phyloP scores from a whole-genome alignment of 2,797 vertebrate species.

The Sebastes nivosus region DNA sequence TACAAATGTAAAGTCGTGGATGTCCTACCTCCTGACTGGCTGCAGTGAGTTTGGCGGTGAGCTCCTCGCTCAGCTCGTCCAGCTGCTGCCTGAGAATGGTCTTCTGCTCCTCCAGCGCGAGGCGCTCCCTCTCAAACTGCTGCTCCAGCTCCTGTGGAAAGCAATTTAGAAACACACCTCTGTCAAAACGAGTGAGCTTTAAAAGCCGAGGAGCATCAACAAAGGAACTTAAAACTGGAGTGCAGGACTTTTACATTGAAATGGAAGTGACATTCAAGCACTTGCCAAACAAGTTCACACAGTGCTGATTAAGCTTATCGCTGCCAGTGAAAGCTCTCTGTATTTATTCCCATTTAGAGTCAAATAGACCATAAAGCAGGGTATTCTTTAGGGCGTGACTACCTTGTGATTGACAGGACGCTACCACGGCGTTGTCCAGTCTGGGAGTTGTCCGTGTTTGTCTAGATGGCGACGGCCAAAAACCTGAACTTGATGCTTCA shows the following conservation, averaged over 20 bases:
- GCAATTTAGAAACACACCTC: background rate
- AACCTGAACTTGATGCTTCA: too few relatives aligned
- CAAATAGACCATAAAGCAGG: too few relatives aligned
- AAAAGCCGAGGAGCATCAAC: background rate
- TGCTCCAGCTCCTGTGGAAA: slow-evolving; percentile 91
- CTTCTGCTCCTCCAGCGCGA: slow-evolving; percentile 92
- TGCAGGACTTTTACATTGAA: background rate
- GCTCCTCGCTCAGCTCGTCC: slow-evolving; percentile 88
- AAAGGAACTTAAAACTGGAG: background rate
- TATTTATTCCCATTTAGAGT: too few relatives aligned
- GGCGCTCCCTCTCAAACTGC: slow-evolving; percentile 91
- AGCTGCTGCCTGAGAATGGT: slow-evolving; percentile 89
- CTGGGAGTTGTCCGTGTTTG: too few relatives aligned
- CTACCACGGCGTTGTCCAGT: too few relatives aligned
- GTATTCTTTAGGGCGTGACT: too few relatives aligned
- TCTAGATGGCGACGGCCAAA: too few relatives aligned
- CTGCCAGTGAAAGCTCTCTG: background rate
- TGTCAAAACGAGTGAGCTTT: background rate
- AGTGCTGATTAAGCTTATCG: background rate
- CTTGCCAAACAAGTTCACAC: background rate
- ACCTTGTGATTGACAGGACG: too few relatives aligned
- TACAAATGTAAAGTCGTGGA: background rate
- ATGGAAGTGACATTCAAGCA: accelerated
- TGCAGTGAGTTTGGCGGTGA: slow-evolving; percentile 86
- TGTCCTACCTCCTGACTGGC: slow-evolving; percentile 90